Percentiles rank a stretch among this genome's conserved stretches.
phyloP scores from a whole-genome alignment of 2,113 vertebrate genomes.

The Anarrhichthys ocellatus region DNA sequence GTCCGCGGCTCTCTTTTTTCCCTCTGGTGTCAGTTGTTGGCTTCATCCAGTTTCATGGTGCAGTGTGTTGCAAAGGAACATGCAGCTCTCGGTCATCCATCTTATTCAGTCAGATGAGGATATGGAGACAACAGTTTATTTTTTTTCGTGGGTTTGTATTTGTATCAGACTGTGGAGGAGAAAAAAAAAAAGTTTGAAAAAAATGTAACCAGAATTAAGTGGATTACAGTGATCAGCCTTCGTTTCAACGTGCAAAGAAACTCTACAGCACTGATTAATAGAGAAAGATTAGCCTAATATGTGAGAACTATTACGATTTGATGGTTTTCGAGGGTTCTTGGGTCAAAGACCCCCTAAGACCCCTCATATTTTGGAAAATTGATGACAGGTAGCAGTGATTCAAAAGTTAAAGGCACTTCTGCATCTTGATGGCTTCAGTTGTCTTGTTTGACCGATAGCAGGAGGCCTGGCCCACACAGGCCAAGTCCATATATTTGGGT shows the following conservation, averaged over 20 bases:
- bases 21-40: too few relatives aligned
- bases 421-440: neutral
- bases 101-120: neutral
- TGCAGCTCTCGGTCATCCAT: neutral
- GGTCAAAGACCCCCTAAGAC: neutral
- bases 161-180: too few relatives aligned
- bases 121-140: too few relatives aligned
- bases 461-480: neutral
- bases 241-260: neutral
- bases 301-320: too few relatives aligned
- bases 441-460: constrained; percentile 17
- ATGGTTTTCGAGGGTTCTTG: neutral
- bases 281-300: neutral
- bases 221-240: neutral
- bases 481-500: constrained; percentile 20
- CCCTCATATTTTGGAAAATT: neutral
- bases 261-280: neutral
- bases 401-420: neutral
- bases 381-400: neutral
- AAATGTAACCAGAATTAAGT: neutral
- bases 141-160: too few relatives aligned
- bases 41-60: neutral
- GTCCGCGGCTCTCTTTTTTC: too few relatives aligned
- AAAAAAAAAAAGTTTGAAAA: too few relatives aligned
- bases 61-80: neutral